Conservation (phyloP, 2,888 invertebrate genomes). For the Caenorhabditis sp. region DNA sequence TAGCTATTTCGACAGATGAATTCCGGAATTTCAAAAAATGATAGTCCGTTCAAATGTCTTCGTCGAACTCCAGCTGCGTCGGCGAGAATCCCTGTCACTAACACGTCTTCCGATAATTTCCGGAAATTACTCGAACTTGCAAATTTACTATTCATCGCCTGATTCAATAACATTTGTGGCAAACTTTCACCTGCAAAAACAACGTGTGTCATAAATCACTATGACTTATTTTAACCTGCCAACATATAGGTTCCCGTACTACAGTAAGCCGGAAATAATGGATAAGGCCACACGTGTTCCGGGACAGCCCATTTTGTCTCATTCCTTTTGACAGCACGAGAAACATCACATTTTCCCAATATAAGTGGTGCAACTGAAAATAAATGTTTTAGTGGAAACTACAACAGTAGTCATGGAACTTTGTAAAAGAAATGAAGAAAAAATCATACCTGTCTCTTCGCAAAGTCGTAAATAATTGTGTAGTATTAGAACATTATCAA, state of each 20-base stretch:
- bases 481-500: constrained; percentile 48
- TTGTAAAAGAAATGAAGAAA: not conserved
- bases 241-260: constrained; percentile 50
- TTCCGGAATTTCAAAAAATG: constrained; percentile 46
- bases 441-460: constrained; percentile 45
- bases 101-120: constrained; percentile 51
- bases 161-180: constrained; percentile 27
- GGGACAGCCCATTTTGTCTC: constrained; percentile 52
- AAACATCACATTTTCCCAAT: constrained; percentile 46
- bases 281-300: constrained; percentile 26
- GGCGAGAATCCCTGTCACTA: constrained; percentile 51
- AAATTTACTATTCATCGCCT: constrained; percentile 34
- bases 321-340: constrained; percentile 34
- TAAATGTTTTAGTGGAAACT: no score
- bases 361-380: constrained; percentile 48
- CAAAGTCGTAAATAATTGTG: constrained; percentile 45
- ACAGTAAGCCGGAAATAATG: constrained; percentile 43
- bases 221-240: constrained; percentile 23
- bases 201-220: not conserved
- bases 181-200: constrained; percentile 28
- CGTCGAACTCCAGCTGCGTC: constrained; percentile 36
- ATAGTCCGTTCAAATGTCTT: constrained; percentile 39
- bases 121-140: constrained; percentile 43
- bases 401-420: no score
- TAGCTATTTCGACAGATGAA: constrained; percentile 43